Base-by-base conservation (phyloP, 2,888 invertebrate species). In the Drosophila testacea region DNA sequence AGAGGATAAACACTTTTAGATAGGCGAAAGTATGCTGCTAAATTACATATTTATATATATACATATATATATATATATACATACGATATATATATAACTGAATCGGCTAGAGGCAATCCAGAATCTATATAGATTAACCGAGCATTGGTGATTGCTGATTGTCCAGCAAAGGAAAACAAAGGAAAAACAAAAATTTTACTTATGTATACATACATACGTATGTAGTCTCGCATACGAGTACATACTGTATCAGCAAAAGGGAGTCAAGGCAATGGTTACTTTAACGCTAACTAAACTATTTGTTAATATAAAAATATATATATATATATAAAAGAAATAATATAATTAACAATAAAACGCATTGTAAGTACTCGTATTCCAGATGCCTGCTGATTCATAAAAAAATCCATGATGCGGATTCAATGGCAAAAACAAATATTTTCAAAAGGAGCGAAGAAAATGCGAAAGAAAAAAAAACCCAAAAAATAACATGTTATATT, bases 1-100 rank as follows among this genome's bases (percentile, higher is more conserved):
- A 63, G n/a, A 10, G 22, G 9, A 48, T 64, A 73, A 42, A 68
- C 38, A 69, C 68, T 77, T 84, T 88, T 88, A 90, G 90, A 90
- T 88, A 88, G 88, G 77, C 77, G 73, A 87, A 84, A 87, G 65
- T 61, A 77, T 72, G 79, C 79, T 59, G 67, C 68, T 65, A 71
- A 72, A 79, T 62, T 79, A 63, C 47, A 52, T 46, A 56, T 5
- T 62, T 79, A 67, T 41, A 71, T 63, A 52, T 38, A 66, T 4
- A 52, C 9, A n/a, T n/a, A n/a, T n/a, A n/a, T n/a, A n/a, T n/a
- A n/a, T n/a, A 42, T 9, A 36, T 28, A 47, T 16, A 41, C 9
- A 41, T 41, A 44, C 6, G 9, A 30, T 30, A 47, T 13, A 30
- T 54, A 34, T 57, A 62, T 60, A 65, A 22, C 22, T 61, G 55